phyloP scores from a whole-genome alignment of 2,888 invertebrate species.

The Drosophila glabriapex region DNA sequence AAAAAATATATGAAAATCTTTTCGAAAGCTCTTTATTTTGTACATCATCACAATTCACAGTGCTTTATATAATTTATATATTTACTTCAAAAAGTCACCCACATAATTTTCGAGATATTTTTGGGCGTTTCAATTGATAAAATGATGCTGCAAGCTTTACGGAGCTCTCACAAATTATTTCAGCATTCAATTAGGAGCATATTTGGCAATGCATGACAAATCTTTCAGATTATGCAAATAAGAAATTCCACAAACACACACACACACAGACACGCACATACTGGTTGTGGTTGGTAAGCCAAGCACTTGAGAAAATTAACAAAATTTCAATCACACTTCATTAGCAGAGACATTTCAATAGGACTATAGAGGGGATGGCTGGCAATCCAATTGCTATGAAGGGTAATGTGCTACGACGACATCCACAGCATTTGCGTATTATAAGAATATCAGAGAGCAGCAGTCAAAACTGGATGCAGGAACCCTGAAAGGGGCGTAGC shows the following conservation, averaged over 20 bases:
- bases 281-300: slow-evolving; percentile 16
- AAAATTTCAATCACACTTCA: slow-evolving; percentile 83
- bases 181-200: slow-evolving; percentile 51
- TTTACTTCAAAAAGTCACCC: background rate
- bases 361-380: slow-evolving; percentile 14
- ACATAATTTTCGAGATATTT: background rate
- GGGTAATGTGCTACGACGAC: background rate
- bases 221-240: slow-evolving; percentile 52
- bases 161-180: slow-evolving; percentile 44
- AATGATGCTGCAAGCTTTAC: background rate
- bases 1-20: background rate
- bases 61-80: background rate
- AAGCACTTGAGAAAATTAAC: slow-evolving; percentile 79
- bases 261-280: slow-evolving; percentile 5
- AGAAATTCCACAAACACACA: slow-evolving; percentile 40
- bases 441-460: slow-evolving; percentile 22
- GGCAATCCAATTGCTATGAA: slow-evolving; percentile 8
- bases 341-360: slow-evolving; percentile 74
- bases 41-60: too few relatives aligned
- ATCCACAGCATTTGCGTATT: slow-evolving; percentile 11
- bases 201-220: slow-evolving; percentile 47
- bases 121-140: background rate
- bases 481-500: background rate
- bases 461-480: slow-evolving; percentile 12
- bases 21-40: background rate